Evolutionary conservation across 2,797 vertebrate species (phyloP).

Genomic region (Anguilla megastoma): DNA sequence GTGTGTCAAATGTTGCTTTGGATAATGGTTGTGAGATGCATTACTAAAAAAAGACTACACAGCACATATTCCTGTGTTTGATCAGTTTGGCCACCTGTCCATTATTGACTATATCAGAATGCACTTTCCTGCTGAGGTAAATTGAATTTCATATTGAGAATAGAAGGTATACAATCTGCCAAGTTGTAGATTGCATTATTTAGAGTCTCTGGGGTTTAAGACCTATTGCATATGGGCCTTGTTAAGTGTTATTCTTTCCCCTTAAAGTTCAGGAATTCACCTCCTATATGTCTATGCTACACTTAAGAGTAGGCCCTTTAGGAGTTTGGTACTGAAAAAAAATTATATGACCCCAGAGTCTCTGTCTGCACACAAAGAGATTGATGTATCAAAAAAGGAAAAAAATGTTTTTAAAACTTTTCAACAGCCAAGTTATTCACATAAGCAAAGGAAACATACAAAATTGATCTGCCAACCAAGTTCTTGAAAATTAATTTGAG

Average conservation of each 20-base stretch:
- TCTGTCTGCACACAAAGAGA: no score
- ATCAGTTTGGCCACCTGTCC: not conserved
- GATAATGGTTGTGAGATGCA: not conserved
- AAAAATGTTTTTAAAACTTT: no score
- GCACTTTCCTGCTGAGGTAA: not conserved
- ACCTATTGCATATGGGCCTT: not conserved
- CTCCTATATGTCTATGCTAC: not conserved
- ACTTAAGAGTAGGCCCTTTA: no score
- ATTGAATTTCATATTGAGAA: not conserved
- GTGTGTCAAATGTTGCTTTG: not conserved
- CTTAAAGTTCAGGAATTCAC: constrained; percentile 8
- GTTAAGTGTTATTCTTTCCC: not conserved
- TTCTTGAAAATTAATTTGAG: not conserved
- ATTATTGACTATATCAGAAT: not conserved
- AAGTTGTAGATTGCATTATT: not conserved
- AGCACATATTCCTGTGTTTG: not conserved
- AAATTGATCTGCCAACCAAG: not conserved
- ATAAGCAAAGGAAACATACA: not conserved
- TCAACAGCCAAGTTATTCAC: not conserved
- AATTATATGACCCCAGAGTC: no score
- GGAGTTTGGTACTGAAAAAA: not conserved
- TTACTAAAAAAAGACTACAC: not conserved
- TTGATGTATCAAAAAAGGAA: no score
- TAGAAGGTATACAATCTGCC: not conserved
- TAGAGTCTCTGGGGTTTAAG: not conserved